Evolutionary conservation across 2,888 invertebrate genomes (phyloP).

Genomic region (Apodemia duryi): DNA sequence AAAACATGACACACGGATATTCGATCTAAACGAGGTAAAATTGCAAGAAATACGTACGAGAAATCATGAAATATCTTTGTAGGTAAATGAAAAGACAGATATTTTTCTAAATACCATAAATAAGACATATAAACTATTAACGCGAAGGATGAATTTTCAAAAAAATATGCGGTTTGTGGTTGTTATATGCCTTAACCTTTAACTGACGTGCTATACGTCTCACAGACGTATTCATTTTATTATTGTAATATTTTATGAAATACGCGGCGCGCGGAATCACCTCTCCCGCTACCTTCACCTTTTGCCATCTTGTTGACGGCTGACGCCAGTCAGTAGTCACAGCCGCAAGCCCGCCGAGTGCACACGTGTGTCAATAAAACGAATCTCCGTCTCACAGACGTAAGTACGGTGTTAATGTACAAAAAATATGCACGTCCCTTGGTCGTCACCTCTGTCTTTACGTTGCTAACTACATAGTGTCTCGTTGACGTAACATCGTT

Average conservation of each 20-base stretch:
- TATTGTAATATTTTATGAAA: too few relatives aligned
- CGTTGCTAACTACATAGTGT: constrained; percentile 2
- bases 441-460: neutral
- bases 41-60: too few relatives aligned
- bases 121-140: too few relatives aligned
- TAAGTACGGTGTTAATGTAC: neutral
- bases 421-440: too few relatives aligned
- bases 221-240: neutral
- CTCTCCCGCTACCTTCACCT: neutral
- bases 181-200: too few relatives aligned
- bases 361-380: neutral
- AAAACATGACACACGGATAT: too few relatives aligned
- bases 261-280: neutral
- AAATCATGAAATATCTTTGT: too few relatives aligned
- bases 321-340: neutral
- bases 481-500: constrained; percentile 1
- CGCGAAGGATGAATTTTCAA: too few relatives aligned
- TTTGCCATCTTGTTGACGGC: neutral
- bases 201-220: constrained; percentile 1
- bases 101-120: too few relatives aligned
- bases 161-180: too few relatives aligned
- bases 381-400: neutral
- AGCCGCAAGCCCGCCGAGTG: neutral
- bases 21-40: too few relatives aligned
- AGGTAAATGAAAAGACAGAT: too few relatives aligned